A percentile compares a stretch with the other conserved stretches of the same genome.
These are phyloP conservation scores for Nothoprocta pentlandii DNA, from an alignment of 2,113 vertebrate genomes.

Conservation along the genomic window DNA sequence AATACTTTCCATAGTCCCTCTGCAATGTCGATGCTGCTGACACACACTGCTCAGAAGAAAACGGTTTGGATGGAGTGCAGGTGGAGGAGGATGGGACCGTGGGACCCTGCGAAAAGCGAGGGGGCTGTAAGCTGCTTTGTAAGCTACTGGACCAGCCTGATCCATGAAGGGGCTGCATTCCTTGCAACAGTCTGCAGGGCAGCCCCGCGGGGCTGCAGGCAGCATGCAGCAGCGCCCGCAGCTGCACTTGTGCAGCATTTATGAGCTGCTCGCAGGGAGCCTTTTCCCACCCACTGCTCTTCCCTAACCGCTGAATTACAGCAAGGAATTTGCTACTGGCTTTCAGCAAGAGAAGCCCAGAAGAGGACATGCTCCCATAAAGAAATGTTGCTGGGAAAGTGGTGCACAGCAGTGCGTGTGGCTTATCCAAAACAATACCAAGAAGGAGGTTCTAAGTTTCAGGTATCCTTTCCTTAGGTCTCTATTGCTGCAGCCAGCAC, in stretches of 20 bases:
- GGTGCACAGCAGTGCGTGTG: not conserved
- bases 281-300: not conserved
- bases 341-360: not conserved
- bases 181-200: no score
- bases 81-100: not conserved
- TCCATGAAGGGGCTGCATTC: no score
- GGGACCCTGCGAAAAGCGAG: not conserved
- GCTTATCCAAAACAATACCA: not conserved
- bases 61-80: not conserved
- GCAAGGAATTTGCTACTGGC: not conserved
- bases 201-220: no score
- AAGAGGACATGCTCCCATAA: not conserved
- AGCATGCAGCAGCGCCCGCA: not conserved
- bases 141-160: no score
- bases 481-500: not conserved
- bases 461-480: not conserved
- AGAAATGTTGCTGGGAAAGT: not conserved
- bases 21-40: not conserved
- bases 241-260: accelerated
- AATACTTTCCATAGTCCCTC: not conserved
- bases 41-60: accelerated
- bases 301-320: not conserved
- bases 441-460: not conserved
- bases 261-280: not conserved
- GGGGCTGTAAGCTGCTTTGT: not conserved